phyloP scores from a whole-genome alignment of 2,888 invertebrate species.

The Aphodius sticticus region DNA sequence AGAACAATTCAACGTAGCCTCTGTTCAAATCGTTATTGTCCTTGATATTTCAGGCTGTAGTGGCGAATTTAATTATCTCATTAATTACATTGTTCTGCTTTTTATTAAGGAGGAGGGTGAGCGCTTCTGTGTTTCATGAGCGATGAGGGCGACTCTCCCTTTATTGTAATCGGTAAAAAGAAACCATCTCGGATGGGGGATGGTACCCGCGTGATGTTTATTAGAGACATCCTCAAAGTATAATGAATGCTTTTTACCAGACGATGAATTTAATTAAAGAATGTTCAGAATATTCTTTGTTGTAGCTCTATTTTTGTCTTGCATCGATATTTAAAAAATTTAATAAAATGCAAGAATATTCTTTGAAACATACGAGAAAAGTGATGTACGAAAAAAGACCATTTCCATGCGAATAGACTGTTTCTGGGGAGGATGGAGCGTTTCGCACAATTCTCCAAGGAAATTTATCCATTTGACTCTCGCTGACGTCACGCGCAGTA shows the following conservation, averaged over 20 bases:
- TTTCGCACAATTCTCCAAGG: not conserved
- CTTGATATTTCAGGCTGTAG: not conserved
- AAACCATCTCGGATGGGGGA: not conserved
- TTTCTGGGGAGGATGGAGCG: not conserved
- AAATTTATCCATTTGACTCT: not conserved
- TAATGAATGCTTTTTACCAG: not conserved
- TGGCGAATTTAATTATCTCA: not conserved
- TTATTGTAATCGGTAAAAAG: not conserved
- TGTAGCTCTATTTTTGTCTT: too few relatives aligned
- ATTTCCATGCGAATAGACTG: not conserved
- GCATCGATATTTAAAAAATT: too few relatives aligned
- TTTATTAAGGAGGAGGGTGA: not conserved
- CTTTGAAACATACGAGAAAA: not conserved
- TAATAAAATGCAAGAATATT: not conserved
- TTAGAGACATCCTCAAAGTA: not conserved
- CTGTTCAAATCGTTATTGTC: not conserved
- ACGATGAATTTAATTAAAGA: not conserved
- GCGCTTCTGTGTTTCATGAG: not conserved
- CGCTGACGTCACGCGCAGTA: not conserved
- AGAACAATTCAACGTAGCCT: not conserved
- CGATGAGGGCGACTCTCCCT: conserved; percentile 4
- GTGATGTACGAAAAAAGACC: not conserved
- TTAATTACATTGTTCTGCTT: conserved; percentile 4
- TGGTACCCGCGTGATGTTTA: not conserved
- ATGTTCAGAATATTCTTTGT: too few relatives aligned